phyloP scores from a whole-genome alignment of 2,888 invertebrate species.

The Andrena marginata region DNA sequence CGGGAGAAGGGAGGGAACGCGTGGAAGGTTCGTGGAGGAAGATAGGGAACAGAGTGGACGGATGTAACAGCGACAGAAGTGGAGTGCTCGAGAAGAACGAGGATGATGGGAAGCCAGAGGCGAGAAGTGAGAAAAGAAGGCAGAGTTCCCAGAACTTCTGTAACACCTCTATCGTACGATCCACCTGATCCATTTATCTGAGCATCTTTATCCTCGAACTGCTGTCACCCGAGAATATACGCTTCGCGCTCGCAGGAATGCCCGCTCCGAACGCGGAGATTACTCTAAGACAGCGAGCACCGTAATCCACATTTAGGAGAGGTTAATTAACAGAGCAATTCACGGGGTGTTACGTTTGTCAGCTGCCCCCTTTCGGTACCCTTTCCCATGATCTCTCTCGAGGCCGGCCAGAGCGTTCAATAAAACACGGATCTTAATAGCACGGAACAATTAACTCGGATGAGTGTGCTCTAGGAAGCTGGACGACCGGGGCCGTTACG shows the following conservation, averaged over 20 bases:
- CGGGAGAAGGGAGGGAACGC: too few species aligned
- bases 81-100: neutral
- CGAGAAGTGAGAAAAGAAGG: neutral
- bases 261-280: neutral
- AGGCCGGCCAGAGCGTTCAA: slow-evolving; percentile 54
- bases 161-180: neutral
- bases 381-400: slow-evolving; percentile 58
- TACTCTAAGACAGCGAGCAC: slow-evolving; percentile 14
- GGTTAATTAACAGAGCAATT: slow-evolving; percentile 54
- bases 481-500: slow-evolving; percentile 35
- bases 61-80: too few species aligned
- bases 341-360: slow-evolving; percentile 50
- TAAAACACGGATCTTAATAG: slow-evolving; percentile 68
- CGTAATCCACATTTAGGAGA: slow-evolving; percentile 35
- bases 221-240: slow-evolving; percentile 13
- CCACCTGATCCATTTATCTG: slow-evolving; percentile 44
- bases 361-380: slow-evolving; percentile 23
- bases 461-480: slow-evolving; percentile 54
- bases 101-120: neutral
- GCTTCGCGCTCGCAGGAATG: slow-evolving; percentile 10
- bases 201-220: slow-evolving; percentile 31
- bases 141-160: slow-evolving; percentile 8
- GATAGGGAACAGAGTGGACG: too few species aligned
- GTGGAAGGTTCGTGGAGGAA: too few species aligned
- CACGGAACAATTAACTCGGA: slow-evolving; percentile 67